A percentile compares a stretch with the other conserved stretches of the same genome.
phyloP scores from a whole-genome alignment of 1,140 invertebrate species.

The Matsumurasca onukii region DNA sequence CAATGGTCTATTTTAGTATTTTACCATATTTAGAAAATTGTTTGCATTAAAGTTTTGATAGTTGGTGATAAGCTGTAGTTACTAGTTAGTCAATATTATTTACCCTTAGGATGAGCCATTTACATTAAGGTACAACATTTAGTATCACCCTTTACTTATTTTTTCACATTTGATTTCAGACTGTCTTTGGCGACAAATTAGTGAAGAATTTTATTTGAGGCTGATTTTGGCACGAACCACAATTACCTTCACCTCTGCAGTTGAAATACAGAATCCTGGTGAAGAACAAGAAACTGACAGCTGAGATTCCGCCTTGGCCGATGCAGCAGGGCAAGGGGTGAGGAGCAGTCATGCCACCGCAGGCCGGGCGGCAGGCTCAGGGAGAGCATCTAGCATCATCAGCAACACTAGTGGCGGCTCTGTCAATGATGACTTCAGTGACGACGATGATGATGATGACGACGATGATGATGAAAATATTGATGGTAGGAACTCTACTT shows the following conservation, averaged over 20 bases:
- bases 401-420: constrained; percentile 75
- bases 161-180: constrained; percentile 63
- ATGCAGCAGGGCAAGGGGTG: constrained; percentile 34
- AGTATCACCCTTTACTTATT: too few relatives aligned
- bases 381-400: constrained; percentile 66
- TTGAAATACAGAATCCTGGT: constrained; percentile 82
- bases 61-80: too few relatives aligned
- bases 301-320: constrained; percentile 58
- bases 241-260: constrained; percentile 80
- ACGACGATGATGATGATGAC: constrained; percentile 82
- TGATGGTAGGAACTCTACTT: constrained; percentile 61
- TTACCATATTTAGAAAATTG: too few relatives aligned
- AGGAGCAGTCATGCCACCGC: constrained; percentile 20
- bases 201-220: constrained; percentile 87
- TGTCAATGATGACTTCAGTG: constrained; percentile 82
- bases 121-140: too few relatives aligned
- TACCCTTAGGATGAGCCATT: too few relatives aligned
- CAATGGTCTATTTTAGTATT: too few relatives aligned
- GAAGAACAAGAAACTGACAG: constrained; percentile 80
- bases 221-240: constrained; percentile 83
- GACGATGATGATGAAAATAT: constrained; percentile 78
- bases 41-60: too few relatives aligned
- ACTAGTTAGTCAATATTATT: too few relatives aligned
- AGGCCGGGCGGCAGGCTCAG: constrained; percentile 45
- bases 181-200: constrained; percentile 89